Percentiles rank a stretch among this genome's conserved stretches.
These are phyloP conservation scores for Trachelus tabidus DNA, from an alignment of 2,888 invertebrate genomes.

Conservation along the genomic window DNA sequence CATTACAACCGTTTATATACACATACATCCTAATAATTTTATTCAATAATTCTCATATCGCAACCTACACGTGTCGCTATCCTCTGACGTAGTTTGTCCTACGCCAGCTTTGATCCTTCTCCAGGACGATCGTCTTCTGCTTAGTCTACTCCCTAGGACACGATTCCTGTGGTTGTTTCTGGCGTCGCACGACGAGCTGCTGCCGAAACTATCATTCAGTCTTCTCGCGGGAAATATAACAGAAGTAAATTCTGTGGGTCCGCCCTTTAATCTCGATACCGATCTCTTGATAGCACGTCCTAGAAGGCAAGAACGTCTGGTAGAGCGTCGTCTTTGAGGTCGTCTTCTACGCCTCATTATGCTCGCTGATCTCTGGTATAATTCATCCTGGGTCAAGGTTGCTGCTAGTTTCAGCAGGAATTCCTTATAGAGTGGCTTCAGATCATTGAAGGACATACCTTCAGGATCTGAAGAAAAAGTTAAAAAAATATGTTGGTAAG, in stretches of 20 bases:
- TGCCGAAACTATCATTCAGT: conserved; percentile 60
- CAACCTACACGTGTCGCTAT: conserved; percentile 60
- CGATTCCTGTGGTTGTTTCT: conserved; percentile 55
- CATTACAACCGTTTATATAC: not conserved
- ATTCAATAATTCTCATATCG: not conserved
- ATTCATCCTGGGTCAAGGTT: conserved; percentile 90
- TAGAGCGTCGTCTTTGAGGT: conserved; percentile 56
- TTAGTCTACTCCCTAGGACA: conserved; percentile 53
- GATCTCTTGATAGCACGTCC: conserved; percentile 62
- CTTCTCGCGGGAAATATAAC: conserved; percentile 63
- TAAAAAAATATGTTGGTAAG: not conserved
- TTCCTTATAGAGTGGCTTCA: conserved; percentile 92
- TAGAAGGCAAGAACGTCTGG: conserved; percentile 53
- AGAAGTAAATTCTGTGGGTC: conserved; percentile 65
- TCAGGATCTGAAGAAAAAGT: conserved; percentile 73
- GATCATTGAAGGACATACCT: conserved; percentile 93
- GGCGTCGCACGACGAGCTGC: conserved; percentile 61
- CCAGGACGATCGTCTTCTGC: conserved; percentile 53
- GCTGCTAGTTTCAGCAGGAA: conserved; percentile 88
- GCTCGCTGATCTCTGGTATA: conserved; percentile 88
- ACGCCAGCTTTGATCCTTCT: conserved; percentile 38
- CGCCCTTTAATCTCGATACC: conserved; percentile 58
- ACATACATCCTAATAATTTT: not conserved
- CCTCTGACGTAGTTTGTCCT: conserved; percentile 60
- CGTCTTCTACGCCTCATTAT: conserved; percentile 79